A percentile compares a stretch with the other conserved stretches of the same genome.
Evolutionary conservation across 2,888 invertebrate genomes (phyloP).

Genomic region (Oligia strigilis): DNA sequence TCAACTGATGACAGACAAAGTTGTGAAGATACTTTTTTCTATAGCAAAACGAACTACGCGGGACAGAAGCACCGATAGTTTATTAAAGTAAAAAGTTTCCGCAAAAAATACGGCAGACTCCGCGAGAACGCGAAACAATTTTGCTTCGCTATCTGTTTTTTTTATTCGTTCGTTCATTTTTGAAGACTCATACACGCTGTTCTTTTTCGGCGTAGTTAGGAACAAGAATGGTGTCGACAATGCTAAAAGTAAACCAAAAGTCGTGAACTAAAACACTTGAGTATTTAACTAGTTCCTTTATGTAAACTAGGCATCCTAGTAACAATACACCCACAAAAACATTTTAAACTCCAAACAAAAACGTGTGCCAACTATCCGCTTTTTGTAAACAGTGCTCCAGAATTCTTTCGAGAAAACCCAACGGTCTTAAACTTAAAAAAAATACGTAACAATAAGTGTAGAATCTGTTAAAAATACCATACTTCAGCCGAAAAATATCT

Average conservation of each 20-base stretch:
- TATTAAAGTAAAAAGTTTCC: slow-evolving; percentile 68
- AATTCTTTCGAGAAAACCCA: not conserved
- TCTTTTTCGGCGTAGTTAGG: not conserved
- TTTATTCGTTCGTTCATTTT: slow-evolving; percentile 34
- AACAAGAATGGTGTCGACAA: not conserved
- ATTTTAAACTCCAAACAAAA: slow-evolving; percentile 6
- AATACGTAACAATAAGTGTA: slow-evolving; percentile 24
- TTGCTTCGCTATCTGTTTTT: slow-evolving; percentile 38
- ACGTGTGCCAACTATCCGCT: slow-evolving; percentile 1
- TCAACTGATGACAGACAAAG: slow-evolving; percentile 65
- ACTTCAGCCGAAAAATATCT: slow-evolving; percentile 69
- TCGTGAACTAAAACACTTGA: not conserved
- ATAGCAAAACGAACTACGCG: slow-evolving; percentile 50
- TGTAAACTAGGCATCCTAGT: not conserved
- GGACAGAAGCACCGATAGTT: slow-evolving; percentile 63
- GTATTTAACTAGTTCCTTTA: not conserved
- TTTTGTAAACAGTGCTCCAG: not conserved
- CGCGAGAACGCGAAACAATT: slow-evolving; percentile 54
- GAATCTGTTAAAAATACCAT: slow-evolving; percentile 57
- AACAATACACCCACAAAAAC: not conserved
- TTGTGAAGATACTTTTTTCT: slow-evolving; percentile 60
- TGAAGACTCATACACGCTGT: slow-evolving; percentile 25
- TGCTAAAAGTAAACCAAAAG: not conserved
- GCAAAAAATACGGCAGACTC: slow-evolving; percentile 52
- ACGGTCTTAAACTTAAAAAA: not conserved